Percentiles rank a stretch among this genome's conserved stretches.
These are phyloP conservation scores for Myiopsitta monachus DNA, from an alignment of 2,113 vertebrate genomes.

Conservation along the genomic window DNA sequence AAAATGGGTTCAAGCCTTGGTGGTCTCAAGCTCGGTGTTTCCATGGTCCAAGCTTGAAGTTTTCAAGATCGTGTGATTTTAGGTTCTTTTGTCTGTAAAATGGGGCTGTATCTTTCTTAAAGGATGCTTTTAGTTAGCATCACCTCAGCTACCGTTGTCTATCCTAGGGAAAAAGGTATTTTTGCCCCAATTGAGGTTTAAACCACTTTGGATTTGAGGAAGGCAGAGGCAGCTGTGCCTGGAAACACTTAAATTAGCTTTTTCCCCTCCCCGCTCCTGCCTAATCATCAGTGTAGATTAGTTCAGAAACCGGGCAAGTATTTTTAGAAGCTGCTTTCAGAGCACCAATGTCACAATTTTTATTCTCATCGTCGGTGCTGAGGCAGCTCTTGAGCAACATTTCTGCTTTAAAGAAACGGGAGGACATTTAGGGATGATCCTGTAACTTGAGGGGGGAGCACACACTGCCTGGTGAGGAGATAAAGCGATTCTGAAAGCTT, in stretches of 20 bases:
- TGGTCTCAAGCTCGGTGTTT: fast-evolving
- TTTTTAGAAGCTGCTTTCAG: slow-evolving; percentile 34
- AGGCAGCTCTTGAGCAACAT: not conserved
- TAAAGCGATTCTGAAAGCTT: not conserved
- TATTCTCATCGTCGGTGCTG: not conserved
- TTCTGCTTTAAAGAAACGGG: not conserved
- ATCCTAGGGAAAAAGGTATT: not conserved
- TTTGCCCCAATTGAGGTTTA: not conserved
- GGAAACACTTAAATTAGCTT: not conserved
- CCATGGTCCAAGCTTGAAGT: not conserved
- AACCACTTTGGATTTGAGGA: not conserved
- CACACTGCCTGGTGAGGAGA: not conserved
- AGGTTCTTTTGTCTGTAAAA: not conserved
- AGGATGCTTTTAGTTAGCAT: not conserved
- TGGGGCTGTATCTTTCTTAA: not conserved
- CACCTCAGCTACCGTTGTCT: fast-evolving
- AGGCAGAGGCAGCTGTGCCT: not conserved
- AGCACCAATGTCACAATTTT: not conserved
- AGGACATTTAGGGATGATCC: fast-evolving
- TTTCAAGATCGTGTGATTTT: not conserved
- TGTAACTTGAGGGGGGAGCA: not conserved
- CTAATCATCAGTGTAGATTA: not conserved
- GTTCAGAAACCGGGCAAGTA: not conserved
- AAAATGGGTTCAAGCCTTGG: fast-evolving
- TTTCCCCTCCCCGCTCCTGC: not conserved